Base-by-base conservation (phyloP, 1,140 invertebrate genomes). In the Ips nitidus region DNA sequence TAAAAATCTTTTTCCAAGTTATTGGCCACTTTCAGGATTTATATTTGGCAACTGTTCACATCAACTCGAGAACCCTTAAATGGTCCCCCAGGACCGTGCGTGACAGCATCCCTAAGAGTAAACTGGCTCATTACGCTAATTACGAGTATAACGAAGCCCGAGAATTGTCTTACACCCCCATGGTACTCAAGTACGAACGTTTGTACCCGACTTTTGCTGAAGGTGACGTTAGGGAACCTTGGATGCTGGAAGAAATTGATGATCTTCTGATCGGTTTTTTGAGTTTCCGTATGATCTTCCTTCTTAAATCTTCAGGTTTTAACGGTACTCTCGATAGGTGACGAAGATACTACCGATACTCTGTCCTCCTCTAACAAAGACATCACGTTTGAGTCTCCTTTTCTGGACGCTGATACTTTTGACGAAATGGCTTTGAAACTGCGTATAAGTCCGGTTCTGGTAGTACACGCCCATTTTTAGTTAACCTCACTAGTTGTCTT, bases 161-260 rank as follows among this genome's bases (percentile, higher is more conserved):
- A 38, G 78, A 80, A 70, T 61, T 75, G 45, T 76, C 71, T 4
- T 79, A 80, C 52, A 71, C 75, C 7, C 69, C 73, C 3, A 71
- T 55, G 65, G 64, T 66, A 38, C 55, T 66, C 38, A 63, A 66
- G 50, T 57, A 50, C 37, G 56, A 73, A 36, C 53, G 42, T 55
- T 22, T 57, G 2, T 57, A 59, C 67, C 57, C 68, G 1, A 57
- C 40, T 0, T 60, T 70, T 6, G 41, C 41, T 36, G 39, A 37
- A 36, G 38, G 59, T 1, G 61, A 58, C 6, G 37, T 65, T 36
- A 72, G 68, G 6, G 79, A 80, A 68, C 76, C 78, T 5, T 80
- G 79, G 79, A 77, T 79, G 74, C 41, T 77, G 56, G 73, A 76
- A 8, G 78, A 79, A 70, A 76, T 79, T 4, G 76, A 80, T 52